Evolutionary conservation across 2,113 vertebrate species (phyloP).

Genomic region (Kryptolebias marmoratus): DNA sequence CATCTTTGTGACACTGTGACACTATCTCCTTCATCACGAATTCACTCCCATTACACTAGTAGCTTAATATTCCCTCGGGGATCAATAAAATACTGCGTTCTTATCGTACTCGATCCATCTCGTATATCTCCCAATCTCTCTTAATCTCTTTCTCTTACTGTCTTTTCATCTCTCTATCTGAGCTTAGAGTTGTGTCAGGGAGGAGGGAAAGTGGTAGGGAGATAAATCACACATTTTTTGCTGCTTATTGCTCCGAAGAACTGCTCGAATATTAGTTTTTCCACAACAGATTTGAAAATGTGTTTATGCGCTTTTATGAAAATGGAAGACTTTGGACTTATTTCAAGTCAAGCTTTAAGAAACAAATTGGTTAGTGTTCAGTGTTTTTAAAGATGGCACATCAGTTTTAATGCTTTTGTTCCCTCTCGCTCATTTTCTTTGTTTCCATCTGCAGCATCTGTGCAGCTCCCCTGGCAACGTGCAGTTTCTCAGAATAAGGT

Average conservation of each 20-base stretch:
- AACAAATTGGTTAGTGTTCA: slow-evolving; percentile 34
- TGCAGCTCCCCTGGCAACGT: slow-evolving; percentile 84
- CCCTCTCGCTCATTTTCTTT: slow-evolving; percentile 23
- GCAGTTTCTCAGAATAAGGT: slow-evolving; percentile 94
- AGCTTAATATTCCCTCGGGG: slow-evolving; percentile 69
- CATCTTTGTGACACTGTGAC: slow-evolving; percentile 47
- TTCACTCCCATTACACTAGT: slow-evolving; percentile 63
- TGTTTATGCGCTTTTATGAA: slow-evolving; percentile 17
- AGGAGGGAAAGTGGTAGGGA: slow-evolving; percentile 58
- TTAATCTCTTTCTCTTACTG: slow-evolving; percentile 67
- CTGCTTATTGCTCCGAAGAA: slow-evolving; percentile 40
- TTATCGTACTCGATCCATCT: slow-evolving; percentile 58
- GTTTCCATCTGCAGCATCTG: slow-evolving; percentile 83
- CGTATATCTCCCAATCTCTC: slow-evolving; percentile 55
- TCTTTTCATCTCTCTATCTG: slow-evolving; percentile 66
- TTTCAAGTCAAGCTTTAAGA: slow-evolving; percentile 42
- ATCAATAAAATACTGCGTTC: slow-evolving; percentile 62
- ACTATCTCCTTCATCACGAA: slow-evolving; percentile 62
- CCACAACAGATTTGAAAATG: slow-evolving; percentile 15
- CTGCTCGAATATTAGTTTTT: slow-evolving; percentile 26
- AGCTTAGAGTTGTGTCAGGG: slow-evolving; percentile 50
- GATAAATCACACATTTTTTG: slow-evolving; percentile 49
- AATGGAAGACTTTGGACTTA: slow-evolving; percentile 31
- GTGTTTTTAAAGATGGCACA: slow-evolving; percentile 41
- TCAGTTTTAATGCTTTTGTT: slow-evolving; percentile 12